Evolutionary conservation across 2,888 invertebrate species (phyloP).

Genomic region (Cryptophagus acutangulus): DNA sequence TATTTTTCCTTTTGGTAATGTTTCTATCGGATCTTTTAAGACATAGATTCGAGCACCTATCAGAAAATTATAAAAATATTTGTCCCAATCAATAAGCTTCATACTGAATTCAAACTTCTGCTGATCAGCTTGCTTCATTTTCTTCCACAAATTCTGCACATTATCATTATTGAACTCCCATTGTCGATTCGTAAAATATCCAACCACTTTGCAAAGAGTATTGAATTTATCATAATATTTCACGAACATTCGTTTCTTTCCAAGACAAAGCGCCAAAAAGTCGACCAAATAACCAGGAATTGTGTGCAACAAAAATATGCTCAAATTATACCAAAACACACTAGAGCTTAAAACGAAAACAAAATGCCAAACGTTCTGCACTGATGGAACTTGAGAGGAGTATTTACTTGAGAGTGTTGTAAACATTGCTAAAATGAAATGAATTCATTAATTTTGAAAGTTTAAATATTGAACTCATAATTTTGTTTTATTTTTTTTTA

Average conservation of each 20-base stretch:
- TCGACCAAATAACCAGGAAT: conserved; percentile 61
- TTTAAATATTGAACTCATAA: neutral
- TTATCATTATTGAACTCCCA: conserved; percentile 69
- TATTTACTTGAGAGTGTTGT: conserved; percentile 52
- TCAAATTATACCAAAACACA: conserved; percentile 53
- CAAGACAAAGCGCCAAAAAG: conserved; percentile 51
- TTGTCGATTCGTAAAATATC: conserved; percentile 70
- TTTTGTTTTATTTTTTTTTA: conserved; percentile 35
- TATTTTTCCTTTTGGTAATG: conserved; percentile 64
- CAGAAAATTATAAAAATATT: conserved; percentile 24
- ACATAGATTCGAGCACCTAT: conserved; percentile 60
- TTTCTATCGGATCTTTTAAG: conserved; percentile 73
- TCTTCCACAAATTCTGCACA: conserved; percentile 55
- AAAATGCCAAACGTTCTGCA: conserved; percentile 59
- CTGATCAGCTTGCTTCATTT: conserved; percentile 55
- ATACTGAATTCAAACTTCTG: conserved; percentile 63
- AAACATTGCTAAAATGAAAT: conserved; percentile 54
- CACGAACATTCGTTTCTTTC: conserved; percentile 56
- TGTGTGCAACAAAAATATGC: conserved; percentile 57
- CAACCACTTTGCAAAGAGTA: conserved; percentile 22
- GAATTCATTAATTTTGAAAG: conserved; percentile 1
- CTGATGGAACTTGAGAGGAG: conserved; percentile 54
- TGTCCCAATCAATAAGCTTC: conserved; percentile 68
- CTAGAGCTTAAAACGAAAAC: conserved; percentile 59
- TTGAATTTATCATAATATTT: conserved; percentile 27